These are phyloP conservation scores for Neria commutata DNA, from an alignment of 2,888 invertebrate species.

Conservation along the genomic window DNA sequence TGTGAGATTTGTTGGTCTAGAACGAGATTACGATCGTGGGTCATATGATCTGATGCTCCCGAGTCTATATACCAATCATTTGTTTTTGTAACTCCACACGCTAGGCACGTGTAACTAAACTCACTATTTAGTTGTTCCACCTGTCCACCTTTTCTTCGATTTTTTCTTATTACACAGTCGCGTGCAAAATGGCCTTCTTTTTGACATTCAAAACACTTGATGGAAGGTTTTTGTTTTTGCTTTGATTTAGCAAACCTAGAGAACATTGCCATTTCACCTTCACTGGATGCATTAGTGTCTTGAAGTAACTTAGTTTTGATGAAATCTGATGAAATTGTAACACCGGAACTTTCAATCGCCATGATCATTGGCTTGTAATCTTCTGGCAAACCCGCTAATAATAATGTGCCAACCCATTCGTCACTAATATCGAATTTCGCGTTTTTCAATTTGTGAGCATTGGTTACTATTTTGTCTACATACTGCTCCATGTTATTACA, in stretches of 20 bases:
- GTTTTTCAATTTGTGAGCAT: not conserved
- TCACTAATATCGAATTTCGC: not conserved
- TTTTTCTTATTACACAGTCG: slow-evolving; percentile 2
- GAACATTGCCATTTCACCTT: too few relatives aligned
- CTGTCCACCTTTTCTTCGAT: slow-evolving; percentile 4
- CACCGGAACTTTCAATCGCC: too few relatives aligned
- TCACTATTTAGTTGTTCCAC: slow-evolving; percentile 4
- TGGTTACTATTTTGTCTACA: slow-evolving; percentile 3
- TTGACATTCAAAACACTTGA: slow-evolving; percentile 4
- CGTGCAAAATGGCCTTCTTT: slow-evolving; percentile 1
- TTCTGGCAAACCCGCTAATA: too few relatives aligned
- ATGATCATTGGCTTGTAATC: too few relatives aligned
- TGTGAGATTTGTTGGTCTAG: not conserved
- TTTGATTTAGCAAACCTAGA: too few relatives aligned
- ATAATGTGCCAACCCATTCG: not conserved
- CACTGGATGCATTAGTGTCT: too few relatives aligned
- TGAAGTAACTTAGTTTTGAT: too few relatives aligned
- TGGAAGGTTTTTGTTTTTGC: too few relatives aligned
- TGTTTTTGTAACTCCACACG: slow-evolving; percentile 5
- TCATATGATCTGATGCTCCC: too few relatives aligned
- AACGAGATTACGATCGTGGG: not conserved
- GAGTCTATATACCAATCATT: slow-evolving; percentile 11
- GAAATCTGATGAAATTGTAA: too few relatives aligned
- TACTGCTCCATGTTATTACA: too few relatives aligned
- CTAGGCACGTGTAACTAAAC: slow-evolving; percentile 6